A percentile compares a stretch with the other conserved stretches of the same genome.
Evolutionary conservation across 2,888 invertebrate genomes (phyloP).

Genomic region (Pristionchus exspectatus): DNA sequence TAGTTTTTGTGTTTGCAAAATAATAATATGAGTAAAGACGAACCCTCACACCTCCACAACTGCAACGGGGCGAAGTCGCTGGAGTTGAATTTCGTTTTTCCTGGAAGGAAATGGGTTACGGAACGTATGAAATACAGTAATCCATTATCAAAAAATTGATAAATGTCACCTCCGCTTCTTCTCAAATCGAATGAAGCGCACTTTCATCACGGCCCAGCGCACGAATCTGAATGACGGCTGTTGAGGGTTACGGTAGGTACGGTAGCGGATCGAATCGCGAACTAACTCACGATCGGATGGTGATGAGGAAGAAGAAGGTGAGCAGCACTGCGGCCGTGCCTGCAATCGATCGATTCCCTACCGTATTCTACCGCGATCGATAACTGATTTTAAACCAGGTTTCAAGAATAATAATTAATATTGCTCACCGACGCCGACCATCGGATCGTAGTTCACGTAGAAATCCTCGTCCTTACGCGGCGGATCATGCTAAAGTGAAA

Average conservation of each 20-base stretch:
- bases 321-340: conserved; percentile 73
- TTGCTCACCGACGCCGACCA: conserved; percentile 68
- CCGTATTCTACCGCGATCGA: neutral
- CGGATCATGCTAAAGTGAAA: conserved; percentile 65
- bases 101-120: neutral
- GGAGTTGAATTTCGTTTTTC: conserved; percentile 43
- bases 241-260: neutral
- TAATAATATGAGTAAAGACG: neutral
- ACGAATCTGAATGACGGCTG: conserved; percentile 58
- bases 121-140: neutral
- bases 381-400: neutral
- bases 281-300: conserved; percentile 58
- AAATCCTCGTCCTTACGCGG: conserved; percentile 71
- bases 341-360: neutral
- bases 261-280: neutral
- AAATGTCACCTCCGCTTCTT: conserved; percentile 53
- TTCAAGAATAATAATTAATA: neutral
- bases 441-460: conserved; percentile 74
- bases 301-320: conserved; percentile 71
- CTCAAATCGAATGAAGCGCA: conserved; percentile 59
- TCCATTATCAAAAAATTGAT: neutral
- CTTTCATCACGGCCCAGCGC: conserved; percentile 66
- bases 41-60: conserved; percentile 13
- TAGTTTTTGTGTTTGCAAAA: neutral
- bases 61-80: neutral